phyloP scores from a whole-genome alignment of 1,140 invertebrate species.

The Uloborus diversus region DNA sequence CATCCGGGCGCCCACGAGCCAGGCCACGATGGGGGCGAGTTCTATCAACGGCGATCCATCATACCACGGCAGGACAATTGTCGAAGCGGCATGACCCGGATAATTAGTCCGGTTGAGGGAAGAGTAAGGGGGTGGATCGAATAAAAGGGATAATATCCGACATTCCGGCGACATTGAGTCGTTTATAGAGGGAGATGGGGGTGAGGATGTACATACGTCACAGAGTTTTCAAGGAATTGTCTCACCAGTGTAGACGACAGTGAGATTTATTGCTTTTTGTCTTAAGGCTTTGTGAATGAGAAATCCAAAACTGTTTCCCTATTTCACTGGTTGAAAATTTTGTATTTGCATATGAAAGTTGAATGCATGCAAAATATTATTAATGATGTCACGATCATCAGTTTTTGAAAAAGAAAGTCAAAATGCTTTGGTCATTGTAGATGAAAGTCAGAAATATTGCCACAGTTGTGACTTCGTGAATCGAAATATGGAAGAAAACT shows the following conservation, averaged over 20 bases:
- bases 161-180: constrained; percentile 31
- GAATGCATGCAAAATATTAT: no score
- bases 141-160: constrained; percentile 11
- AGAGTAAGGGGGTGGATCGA: background rate
- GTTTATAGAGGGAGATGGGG: background rate
- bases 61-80: constrained; percentile 24
- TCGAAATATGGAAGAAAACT: no score
- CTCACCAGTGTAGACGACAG: background rate
- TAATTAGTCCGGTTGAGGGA: constrained; percentile 44
- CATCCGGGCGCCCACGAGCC: background rate
- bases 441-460: no score
- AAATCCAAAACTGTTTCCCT: background rate
- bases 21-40: background rate
- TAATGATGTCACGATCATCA: no score
- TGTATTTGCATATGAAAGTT: background rate
- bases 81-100: constrained; percentile 42
- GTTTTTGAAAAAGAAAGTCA: no score
- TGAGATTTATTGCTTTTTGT: background rate
- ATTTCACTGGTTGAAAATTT: background rate
- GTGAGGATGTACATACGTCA: no score
- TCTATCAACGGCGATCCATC: constrained; percentile 20
- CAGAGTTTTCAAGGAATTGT: constrained; percentile 18
- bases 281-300: background rate
- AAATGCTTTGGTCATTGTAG: no score
- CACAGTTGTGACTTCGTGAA: no score